Conservation (phyloP, 2,113 vertebrate species). For the Ailuropoda melanoleuca region DNA sequence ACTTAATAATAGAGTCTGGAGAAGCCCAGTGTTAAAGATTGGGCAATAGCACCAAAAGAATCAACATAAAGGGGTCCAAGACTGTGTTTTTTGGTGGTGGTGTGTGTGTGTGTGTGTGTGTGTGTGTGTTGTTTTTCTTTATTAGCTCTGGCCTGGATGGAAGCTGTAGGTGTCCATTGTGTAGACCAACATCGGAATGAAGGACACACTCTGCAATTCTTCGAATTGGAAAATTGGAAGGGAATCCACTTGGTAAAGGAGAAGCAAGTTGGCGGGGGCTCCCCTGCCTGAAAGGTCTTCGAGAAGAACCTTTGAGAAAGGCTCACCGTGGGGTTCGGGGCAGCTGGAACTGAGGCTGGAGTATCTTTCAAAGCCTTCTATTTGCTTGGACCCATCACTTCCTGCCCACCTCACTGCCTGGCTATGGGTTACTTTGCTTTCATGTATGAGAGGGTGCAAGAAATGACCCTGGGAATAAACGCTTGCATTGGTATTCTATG, state of each 20-base stretch:
- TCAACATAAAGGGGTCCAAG: not conserved
- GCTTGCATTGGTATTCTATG: not conserved
- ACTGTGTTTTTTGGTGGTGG: not conserved
- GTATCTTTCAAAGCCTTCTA: not conserved
- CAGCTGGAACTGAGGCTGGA: not conserved
- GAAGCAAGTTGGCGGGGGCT: not conserved
- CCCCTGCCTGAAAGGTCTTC: not conserved
- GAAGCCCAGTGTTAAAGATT: not conserved
- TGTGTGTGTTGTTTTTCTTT: not conserved
- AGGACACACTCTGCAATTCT: not conserved
- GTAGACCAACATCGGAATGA: not conserved
- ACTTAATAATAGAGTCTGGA: not conserved
- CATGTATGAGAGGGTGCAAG: not conserved
- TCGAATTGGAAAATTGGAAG: not conserved
- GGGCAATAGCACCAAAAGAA: not conserved
- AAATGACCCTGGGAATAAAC: not conserved
- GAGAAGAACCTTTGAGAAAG: not conserved
- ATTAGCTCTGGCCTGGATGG: not conserved
- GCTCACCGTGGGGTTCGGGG: accelerated
- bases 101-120: no score
- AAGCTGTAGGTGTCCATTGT: not conserved
- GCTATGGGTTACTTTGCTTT: not conserved
- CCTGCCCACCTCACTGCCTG: not conserved
- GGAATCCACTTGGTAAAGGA: not conserved
- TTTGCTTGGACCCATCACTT: not conserved